phyloP scores from a whole-genome alignment of 2,113 vertebrate species.

The Antigone vipio region DNA sequence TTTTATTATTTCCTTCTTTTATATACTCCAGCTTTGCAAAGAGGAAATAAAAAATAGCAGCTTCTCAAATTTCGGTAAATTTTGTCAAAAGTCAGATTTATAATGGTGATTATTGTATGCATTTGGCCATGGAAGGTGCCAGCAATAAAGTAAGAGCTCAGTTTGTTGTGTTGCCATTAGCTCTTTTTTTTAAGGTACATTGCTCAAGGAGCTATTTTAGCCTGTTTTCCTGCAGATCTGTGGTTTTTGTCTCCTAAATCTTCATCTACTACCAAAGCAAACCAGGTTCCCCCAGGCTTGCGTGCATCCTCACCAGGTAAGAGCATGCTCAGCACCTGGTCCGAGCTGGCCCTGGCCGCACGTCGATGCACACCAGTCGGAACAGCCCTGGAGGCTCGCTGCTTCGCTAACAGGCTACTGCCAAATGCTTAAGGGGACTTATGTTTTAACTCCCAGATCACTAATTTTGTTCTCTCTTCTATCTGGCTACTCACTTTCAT shows the following conservation, averaged over 20 bases:
- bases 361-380: rapidly evolving
- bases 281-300: not conserved
- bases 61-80: not conserved
- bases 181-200: not conserved
- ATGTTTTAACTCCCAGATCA: not conserved
- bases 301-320: rapidly evolving
- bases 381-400: rapidly evolving
- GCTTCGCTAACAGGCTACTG: not conserved
- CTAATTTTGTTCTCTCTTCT: not conserved
- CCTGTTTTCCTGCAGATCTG: not conserved
- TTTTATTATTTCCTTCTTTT: not conserved
- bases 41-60: not conserved
- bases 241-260: not conserved
- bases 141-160: not conserved
- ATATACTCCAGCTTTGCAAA: not conserved
- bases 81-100: not conserved
- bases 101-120: not conserved
- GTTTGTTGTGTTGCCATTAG: not conserved
- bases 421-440: not conserved
- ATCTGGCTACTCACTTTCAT: not conserved
- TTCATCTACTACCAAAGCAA: not conserved
- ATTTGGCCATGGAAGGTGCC: not conserved
- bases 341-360: not conserved
- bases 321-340: rapidly evolving
- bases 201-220: not conserved